Evolutionary conservation across 2,888 invertebrate species (phyloP), one percentile per base, ranked within the genome.

Genomic region (Tipula lateralis): DNA sequence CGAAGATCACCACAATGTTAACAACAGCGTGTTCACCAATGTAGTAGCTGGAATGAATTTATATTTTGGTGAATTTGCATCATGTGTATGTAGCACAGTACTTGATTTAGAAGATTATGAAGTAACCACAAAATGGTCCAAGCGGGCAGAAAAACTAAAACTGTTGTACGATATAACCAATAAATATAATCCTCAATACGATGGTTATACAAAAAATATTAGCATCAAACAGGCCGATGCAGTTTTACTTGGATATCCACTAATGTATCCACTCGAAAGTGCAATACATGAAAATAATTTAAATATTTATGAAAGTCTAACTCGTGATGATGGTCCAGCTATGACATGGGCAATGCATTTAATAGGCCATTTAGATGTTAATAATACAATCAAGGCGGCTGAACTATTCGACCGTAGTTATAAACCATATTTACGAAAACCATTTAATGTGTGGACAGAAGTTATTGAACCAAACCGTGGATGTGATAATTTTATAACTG

Each of bases 321-420:
- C 92, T 0, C 89, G 93, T 0, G 87, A 87, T 80, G 89, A 88
- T 24, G 93, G 93, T 0, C 93, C 93, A 0, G 93, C 93, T 0
- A 93, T 93, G 93, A 93, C 93, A 0, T 93, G 93, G 93, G 92
- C 93, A 83, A 93, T 93, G 92, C 93, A 93, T 87, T 89, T 92
- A 0, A 91, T 92, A 0, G 93, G 92, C 4, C 92, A 91, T 86
- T 88, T 93, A 50, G 90, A 90, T 29, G 86, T 92, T 12, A 89
- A 88, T 0, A 89, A 92, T 39, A 86, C 87, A 1, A 85, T 86
- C 0, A 89, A 90, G 29, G 93, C 92, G 0, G 89, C 89, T 0
- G 87, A 87, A 1, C 89, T 92, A 86, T 93, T 93, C 86, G 90
- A 91, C 84, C 91, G 89, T 84, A 92, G 92, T 87, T 92, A 91